A percentile compares a stretch with the other conserved stretches of the same genome.
Evolutionary conservation across 2,797 vertebrate species (phyloP).

Genomic region (Tolypeutes matacus): DNA sequence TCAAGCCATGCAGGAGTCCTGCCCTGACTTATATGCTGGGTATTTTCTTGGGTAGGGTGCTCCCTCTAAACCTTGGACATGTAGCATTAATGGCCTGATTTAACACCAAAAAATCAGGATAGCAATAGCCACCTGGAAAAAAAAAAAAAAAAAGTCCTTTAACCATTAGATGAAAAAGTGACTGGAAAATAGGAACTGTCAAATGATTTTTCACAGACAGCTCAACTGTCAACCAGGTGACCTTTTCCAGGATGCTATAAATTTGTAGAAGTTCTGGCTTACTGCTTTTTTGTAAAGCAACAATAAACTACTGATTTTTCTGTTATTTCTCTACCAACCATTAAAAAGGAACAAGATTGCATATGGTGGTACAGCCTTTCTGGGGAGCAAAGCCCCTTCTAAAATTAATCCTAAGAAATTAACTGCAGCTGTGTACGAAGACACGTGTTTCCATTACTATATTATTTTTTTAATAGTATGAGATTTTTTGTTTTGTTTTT

Average conservation of each 20-base stretch:
- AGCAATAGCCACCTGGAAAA: neutral
- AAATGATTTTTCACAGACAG: slow-evolving; percentile 47
- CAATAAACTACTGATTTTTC: neutral
- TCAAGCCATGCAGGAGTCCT: slow-evolving; percentile 10
- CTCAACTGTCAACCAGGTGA: neutral
- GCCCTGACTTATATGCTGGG: neutral
- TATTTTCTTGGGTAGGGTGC: neutral
- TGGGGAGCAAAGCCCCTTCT: slow-evolving; percentile 8
- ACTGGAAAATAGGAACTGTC: neutral
- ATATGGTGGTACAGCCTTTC: neutral
- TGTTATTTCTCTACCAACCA: neutral
- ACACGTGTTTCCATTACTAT: neutral
- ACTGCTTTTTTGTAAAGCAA: neutral
- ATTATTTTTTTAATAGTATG: slow-evolving; percentile 17
- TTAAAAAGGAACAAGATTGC: neutral
- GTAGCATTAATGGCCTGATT: neutral
- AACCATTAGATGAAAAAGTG: slow-evolving; percentile 6
- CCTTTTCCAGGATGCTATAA: slow-evolving; percentile 38
- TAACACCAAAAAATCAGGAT: neutral
- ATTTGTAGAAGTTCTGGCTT: neutral
- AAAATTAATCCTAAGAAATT: slow-evolving; percentile 36
- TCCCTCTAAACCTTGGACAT: neutral
- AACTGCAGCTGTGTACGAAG: neutral
- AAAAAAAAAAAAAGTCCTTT: neutral
- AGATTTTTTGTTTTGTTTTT: too few species aligned